Conservation (phyloP, 2,888 invertebrate genomes). For the Clivina fossor region DNA sequence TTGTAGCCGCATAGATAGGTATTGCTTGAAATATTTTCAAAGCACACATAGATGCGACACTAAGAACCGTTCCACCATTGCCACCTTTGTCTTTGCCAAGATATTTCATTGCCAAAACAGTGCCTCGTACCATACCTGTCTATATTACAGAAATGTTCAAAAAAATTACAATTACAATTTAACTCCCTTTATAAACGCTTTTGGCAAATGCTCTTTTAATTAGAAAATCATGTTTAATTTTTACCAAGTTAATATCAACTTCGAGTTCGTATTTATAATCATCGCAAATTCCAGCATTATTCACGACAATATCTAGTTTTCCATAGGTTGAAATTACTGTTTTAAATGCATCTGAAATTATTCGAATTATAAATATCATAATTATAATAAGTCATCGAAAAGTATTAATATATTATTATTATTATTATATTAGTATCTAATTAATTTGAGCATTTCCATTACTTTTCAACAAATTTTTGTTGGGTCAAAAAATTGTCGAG, state of each 20-base stretch:
- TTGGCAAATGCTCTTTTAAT: constrained; percentile 14
- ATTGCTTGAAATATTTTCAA: constrained; percentile 44
- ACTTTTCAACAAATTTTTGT: too few species aligned
- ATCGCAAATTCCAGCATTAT: constrained; percentile 42
- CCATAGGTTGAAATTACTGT: constrained; percentile 67
- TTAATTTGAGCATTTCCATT: too few species aligned
- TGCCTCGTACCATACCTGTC: constrained; percentile 53
- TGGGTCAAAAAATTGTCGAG: too few species aligned
- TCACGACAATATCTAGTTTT: constrained; percentile 65
- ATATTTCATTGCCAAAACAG: constrained; percentile 53
- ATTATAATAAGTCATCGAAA: too few species aligned
- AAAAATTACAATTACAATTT: too few species aligned
- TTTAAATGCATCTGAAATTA: constrained; percentile 66
- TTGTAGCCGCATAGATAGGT: constrained; percentile 51
- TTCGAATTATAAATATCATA: too few species aligned
- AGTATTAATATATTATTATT: too few species aligned
- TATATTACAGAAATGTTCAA: constrained; percentile 42
- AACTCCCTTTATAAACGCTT: too few species aligned
- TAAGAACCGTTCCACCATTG: constrained; percentile 54
- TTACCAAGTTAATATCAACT: constrained; percentile 38
- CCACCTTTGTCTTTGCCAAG: constrained; percentile 55
- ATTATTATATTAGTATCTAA: too few species aligned
- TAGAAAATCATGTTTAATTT: constrained; percentile 23
- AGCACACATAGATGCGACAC: constrained; percentile 55
- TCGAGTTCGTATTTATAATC: constrained; percentile 39